Base-by-base conservation (phyloP, 2,797 vertebrate genomes). In the Lacerta agilis region DNA sequence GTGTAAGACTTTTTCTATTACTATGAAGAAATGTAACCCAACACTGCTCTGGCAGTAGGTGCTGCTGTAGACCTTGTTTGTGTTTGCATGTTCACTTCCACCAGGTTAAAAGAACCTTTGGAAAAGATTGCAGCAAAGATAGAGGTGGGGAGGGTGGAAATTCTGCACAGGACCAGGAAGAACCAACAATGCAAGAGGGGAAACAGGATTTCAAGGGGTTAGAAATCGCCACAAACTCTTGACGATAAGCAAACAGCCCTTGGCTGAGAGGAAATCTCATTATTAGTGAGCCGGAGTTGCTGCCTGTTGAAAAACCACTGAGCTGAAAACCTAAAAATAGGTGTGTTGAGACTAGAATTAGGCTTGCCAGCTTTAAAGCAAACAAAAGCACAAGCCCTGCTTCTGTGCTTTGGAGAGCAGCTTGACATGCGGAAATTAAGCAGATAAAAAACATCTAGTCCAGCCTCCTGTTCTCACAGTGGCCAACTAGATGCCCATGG, bases 81-180 rank as follows among this genome's bases (percentile, higher is more conserved):
- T 49, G 36, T 58, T 58, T 72, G 33, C 45, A 71, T 7, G 33
- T 27, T 80, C 78, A 61, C 20, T 41, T 79, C 25, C 15, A 72
- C 13, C 55, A 41, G 45, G 78, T 80, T 67, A 41, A 58, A 73
- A 73, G 33, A 86, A 80, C 78, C 67, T 80, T 86, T 73, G 36
- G 78, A n/a, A 41, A 86, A 41, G 78, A 77, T 45, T 45, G 58
- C 18, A 33, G 27, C 27, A 67, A n/a, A 85, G 75, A 85, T 61
- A 85, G 49, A 78, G 1, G 49, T 55, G 13, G 49, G 1, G 49
- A 15, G 11, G 2, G 49, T 49, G 49, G 49, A 17, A 45, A 29
- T 13, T 6, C n/a, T 36, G 29, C 36, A 3, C 5, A 49, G n/a
- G 64, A 27, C n/a, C 29, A 72, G 8, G 71, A 73, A 58, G n/a